phyloP scores from a whole-genome alignment of 2,888 invertebrate genomes.

The Tribolium freemani region DNA sequence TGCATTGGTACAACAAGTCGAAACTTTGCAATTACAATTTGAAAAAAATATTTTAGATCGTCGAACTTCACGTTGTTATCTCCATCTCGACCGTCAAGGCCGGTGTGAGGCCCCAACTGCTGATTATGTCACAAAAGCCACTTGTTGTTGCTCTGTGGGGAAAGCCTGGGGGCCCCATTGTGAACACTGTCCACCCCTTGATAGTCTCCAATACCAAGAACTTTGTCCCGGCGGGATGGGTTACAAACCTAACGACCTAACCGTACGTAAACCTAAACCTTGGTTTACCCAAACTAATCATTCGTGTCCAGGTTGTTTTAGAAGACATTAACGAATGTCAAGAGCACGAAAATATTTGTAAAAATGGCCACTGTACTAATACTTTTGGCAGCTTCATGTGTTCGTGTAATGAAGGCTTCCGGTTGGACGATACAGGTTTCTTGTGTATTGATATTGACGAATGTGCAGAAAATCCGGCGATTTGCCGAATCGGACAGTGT shows the following conservation, averaged over 20 bases:
- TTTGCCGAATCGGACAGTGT: constrained; percentile 85
- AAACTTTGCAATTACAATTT: background rate
- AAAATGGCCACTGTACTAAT: constrained; percentile 88
- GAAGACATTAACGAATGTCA: constrained; percentile 91
- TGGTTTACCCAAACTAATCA: background rate
- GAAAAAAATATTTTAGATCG: constrained; percentile 71
- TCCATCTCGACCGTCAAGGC: constrained; percentile 68
- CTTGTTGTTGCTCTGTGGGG: constrained; percentile 90
- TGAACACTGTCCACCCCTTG: constrained; percentile 81
- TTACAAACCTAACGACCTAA: constrained; percentile 81
- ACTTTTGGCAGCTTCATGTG: constrained; percentile 92
- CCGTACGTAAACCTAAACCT: constrained; percentile 67
- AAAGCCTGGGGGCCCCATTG: constrained; percentile 86
- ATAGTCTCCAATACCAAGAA: constrained; percentile 79
- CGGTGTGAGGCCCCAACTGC: constrained; percentile 68
- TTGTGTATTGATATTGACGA: constrained; percentile 81
- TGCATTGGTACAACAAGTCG: constrained; percentile 79
- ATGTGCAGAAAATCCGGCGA: constrained; percentile 73
- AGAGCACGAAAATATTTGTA: constrained; percentile 83
- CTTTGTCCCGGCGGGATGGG: constrained; percentile 89
- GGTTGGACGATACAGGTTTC: constrained; percentile 74
- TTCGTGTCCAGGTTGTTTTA: constrained; percentile 75
- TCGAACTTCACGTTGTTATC: constrained; percentile 82
- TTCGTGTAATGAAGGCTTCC: constrained; percentile 85
- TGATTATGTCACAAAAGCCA: constrained; percentile 82